Evolutionary conservation across 92 coral and sea anemone genomes (phyloP).

Genomic region (Chrysogorgia sp.): DNA sequence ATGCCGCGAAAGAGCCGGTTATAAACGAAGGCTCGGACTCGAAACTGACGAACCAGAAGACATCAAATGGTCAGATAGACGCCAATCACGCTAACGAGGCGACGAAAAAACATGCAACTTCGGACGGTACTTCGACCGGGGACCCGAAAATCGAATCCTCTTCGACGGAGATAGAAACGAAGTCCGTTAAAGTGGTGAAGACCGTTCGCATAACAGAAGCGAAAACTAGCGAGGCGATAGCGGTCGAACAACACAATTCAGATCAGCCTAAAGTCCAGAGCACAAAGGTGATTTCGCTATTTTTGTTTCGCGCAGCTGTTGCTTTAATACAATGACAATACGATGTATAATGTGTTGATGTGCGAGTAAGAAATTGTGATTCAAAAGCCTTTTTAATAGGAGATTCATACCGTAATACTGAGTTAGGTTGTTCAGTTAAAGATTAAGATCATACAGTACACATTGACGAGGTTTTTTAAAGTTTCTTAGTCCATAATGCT

Average conservation of each 20-base stretch:
- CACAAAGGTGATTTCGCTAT: conserved; percentile 24
- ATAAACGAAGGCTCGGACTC: conserved; percentile 16
- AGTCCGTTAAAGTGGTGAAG: conserved; percentile 11
- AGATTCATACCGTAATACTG: no score
- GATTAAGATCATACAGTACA: no score
- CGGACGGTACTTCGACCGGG: background rate
- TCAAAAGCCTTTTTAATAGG: no score
- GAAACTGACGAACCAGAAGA: conserved; percentile 21
- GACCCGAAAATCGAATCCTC: conserved; percentile 7
- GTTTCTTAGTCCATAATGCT: no score
- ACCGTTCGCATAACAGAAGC: conserved; percentile 38
- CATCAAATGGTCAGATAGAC: conserved; percentile 29
- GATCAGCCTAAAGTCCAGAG: background rate
- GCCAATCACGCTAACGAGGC: background rate
- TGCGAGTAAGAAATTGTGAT: no score
- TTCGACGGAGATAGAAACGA: conserved; percentile 2
- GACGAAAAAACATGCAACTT: background rate
- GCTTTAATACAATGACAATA: background rate
- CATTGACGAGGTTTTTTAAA: no score
- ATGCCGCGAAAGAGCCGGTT: conserved; percentile 2
- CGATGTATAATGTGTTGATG: background rate
- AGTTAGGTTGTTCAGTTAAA: no score
- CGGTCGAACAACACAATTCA: conserved; percentile 11
- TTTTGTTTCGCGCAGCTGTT: conserved; percentile 33
- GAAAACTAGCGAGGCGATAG: background rate